A percentile compares a stretch with the other conserved stretches of the same genome.
phyloP scores from a whole-genome alignment of 2,888 invertebrate species.

The Cephonodes hylas region DNA sequence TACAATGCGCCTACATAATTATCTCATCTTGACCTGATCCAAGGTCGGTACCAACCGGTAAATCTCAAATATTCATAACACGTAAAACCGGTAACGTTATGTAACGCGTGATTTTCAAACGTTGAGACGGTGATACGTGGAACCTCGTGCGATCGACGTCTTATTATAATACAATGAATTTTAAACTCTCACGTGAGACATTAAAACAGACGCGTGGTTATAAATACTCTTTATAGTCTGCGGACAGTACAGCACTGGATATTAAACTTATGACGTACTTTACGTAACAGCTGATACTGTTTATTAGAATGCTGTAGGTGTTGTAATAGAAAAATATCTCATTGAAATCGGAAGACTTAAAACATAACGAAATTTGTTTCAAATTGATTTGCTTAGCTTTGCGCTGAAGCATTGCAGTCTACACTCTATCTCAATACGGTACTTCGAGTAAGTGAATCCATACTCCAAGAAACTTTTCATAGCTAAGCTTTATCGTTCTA shows the following conservation, averaged over 20 bases:
- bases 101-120: neutral
- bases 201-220: neutral
- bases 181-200: neutral
- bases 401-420: too few species aligned
- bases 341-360: neutral
- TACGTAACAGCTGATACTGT: neutral
- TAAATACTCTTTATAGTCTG: neutral
- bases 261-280: neutral
- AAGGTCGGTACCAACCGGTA: neutral
- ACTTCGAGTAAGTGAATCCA: too few species aligned
- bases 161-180: neutral
- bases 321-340: neutral
- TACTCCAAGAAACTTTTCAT: too few species aligned
- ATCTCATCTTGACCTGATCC: neutral
- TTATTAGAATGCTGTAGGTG: neutral
- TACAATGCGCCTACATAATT: neutral
- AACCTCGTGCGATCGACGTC: neutral
- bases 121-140: neutral
- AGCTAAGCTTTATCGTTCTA: too few species aligned
- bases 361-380: too few species aligned
- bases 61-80: neutral
- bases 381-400: too few species aligned
- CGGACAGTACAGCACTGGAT: neutral
- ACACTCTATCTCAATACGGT: too few species aligned
- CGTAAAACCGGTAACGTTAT: neutral